Base-by-base conservation (phyloP, 2,888 invertebrate genomes). In the Hermaeophaga mercurialis region DNA sequence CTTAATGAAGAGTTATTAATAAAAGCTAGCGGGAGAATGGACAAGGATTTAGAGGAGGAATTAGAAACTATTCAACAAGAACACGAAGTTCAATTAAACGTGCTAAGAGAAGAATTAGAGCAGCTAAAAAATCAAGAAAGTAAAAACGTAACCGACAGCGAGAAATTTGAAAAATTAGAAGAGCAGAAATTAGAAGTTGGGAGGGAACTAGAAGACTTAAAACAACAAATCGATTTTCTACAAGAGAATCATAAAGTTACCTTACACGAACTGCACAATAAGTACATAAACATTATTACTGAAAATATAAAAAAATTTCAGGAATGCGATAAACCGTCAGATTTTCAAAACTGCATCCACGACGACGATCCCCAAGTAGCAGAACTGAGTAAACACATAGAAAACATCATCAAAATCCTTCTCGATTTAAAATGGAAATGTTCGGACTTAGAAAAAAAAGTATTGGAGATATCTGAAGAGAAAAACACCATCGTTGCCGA, bases 371-470 rank as follows among this genome's bases (percentile, higher is more conserved):
- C 63, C n/a, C 59, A 66, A 79, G 58, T 68, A 12, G 54, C 48
- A 7, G 70, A 74, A 61, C 74, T 74, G 54, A 66, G 60, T 34
- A 66, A 70, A 56, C 81, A 83, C 75, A 71, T 84, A 46, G 82
- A 84, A 74, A 78, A 77, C 61, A 76, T 79, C 3, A 81, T 85
- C 55, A 84, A 82, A 72, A 77, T 82, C 12, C 70, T 86, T 0
- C 77, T 80, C 58, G 82, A 84, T 11, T 83, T 82, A 57, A 83
- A 84, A 73, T 81, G 79, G 68, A 83, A 84, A 67, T 79, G 84
- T n/a, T 84, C 84, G 60, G 65, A 71, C 2, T 73, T 85, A 43
- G 82, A 85, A 67, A 81, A 81, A 50, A 81, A 56, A 73, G 59
- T 85, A n/a, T 79, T 82, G 0, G 82, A 84, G 65, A 80, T 84